Conservation (phyloP, 1,140 invertebrate genomes). For the Sitobion miscanthi region DNA sequence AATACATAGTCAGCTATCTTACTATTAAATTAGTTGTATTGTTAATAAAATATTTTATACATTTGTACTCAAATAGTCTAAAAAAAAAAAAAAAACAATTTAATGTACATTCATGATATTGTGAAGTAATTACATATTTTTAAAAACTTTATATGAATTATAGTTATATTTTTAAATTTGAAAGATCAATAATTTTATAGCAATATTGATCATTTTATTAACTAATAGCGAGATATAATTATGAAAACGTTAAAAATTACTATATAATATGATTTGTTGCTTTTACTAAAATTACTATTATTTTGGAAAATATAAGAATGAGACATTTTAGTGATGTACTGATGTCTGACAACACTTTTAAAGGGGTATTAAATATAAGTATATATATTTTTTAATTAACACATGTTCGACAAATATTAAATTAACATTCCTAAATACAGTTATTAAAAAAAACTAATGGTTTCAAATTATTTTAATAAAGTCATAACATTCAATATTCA, state of each 20-base stretch:
- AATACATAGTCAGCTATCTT: neutral
- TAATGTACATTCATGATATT: slow-evolving; percentile 29
- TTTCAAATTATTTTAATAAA: neutral
- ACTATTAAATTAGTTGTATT: neutral
- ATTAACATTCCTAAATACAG: neutral
- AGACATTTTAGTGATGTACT: neutral
- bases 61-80: too few relatives aligned
- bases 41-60: neutral
- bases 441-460: neutral
- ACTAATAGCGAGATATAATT: neutral
- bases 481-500: neutral
- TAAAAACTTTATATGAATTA: slow-evolving; percentile 19
- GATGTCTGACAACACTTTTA: neutral
- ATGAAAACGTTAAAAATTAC: neutral
- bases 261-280: neutral
- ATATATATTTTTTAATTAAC: neutral
- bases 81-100: neutral
- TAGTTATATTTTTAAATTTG: slow-evolving; percentile 33
- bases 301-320: slow-evolving; percentile 1
- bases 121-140: neutral
- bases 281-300: neutral
- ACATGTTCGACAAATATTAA: neutral
- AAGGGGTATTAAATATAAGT: neutral
- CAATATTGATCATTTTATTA: neutral
- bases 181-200: slow-evolving; percentile 4